Evolutionary conservation across 1,140 invertebrate species (phyloP), one percentile per base, ranked within the genome.

Genomic region (Drosophila pruinosa): DNA sequence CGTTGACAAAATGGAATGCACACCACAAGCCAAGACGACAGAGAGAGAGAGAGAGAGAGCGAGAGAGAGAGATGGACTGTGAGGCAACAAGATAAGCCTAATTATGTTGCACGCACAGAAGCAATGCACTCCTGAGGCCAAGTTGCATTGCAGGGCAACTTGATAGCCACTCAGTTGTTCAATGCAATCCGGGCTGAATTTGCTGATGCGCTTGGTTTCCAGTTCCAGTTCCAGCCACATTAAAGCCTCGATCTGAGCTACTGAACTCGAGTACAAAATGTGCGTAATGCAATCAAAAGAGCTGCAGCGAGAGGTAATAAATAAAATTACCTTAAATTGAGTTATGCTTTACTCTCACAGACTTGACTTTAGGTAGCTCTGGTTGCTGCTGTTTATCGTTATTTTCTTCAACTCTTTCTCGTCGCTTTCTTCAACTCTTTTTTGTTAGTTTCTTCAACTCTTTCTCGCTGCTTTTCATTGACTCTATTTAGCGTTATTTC

Each of bases 1-100:
- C 63, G 54, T 61, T 68, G 63, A 68, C 70, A 72, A 68, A 54
- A 54, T 38, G 48, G 54, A 68, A 72, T 72, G 56, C 63, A 45
- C 43, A 31, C 52, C 15, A 10, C 7, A 15, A 8, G 19, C 5
- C 4, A 52, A 22, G 31, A 45, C 24, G 6, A 43, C 14, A 19
- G n/a, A 47, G 6, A 8, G 26, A n/a, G 12, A 57, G 39, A 48
- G 38, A 26, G 38, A 47, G 2, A 57, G 12, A 56, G 3, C 28
- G 12, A 41, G 17, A 19, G 24, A 17, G 7, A 59, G 24, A 48
- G 26, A 22, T 0, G 21, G 14, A 34, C 14, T 17, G 6, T 15
- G 1, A 39, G 38, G 69, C 64, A 72, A 72, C 56, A 61, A 56
- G 63, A 72, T 67, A 72, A 59, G 38, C 47, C 69, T 58, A 67